Percentiles rank a stretch among this genome's conserved stretches.
Evolutionary conservation across 2,797 vertebrate genomes (phyloP).

Genomic region (Girardinus metallicus): DNA sequence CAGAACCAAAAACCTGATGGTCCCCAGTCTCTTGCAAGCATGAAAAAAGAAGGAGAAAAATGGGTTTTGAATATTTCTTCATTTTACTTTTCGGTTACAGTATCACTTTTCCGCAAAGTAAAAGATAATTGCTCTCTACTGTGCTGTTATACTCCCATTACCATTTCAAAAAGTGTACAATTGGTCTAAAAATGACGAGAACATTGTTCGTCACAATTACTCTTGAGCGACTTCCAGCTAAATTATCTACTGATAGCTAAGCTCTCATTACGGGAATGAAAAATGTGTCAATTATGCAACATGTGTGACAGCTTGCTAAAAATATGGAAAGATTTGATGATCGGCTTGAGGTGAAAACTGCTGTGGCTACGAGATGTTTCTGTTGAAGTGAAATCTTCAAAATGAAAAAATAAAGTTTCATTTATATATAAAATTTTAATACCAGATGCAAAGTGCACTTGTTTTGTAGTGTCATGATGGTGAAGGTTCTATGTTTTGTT

Average conservation of each 20-base stretch:
- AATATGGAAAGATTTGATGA: background rate
- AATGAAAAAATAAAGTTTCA: background rate
- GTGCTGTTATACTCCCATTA: background rate
- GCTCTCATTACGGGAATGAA: background rate
- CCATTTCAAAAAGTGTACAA: background rate
- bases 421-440: background rate
- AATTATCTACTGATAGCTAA: background rate
- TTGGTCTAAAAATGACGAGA: background rate
- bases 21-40: background rate
- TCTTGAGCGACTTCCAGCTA: background rate
- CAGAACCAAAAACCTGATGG: background rate
- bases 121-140: background rate
- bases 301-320: background rate
- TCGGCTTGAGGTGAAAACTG: background rate
- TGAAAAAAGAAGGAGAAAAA: background rate
- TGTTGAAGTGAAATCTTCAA: background rate
- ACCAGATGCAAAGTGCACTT: background rate
- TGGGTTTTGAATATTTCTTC: background rate
- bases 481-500: background rate
- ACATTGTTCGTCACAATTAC: background rate
- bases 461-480: background rate
- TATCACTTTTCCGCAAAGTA: background rate
- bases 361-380: background rate
- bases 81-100: background rate
- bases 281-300: background rate